Evolutionary conservation across 2,888 invertebrate genomes (phyloP).

Genomic region (Ypsolopha scabrella): DNA sequence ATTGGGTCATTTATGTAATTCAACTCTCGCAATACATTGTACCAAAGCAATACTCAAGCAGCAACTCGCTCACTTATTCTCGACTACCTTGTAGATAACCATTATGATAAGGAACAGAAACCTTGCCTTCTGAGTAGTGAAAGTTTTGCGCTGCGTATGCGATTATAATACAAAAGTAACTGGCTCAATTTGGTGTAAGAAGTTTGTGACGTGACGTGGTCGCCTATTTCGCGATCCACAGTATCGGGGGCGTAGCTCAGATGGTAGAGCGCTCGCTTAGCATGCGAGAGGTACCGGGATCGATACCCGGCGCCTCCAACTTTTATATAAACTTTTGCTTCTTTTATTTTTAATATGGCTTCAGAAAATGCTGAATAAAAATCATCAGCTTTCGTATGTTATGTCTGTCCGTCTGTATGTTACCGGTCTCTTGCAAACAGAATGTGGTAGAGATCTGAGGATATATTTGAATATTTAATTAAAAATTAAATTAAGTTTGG

Average conservation of each 20-base stretch:
- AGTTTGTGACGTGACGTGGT: not conserved
- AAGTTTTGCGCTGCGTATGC: not conserved
- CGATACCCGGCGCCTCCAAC: constrained; percentile 32
- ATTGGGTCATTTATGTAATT: too few relatives aligned
- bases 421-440: too few relatives aligned
- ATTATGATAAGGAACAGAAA: constrained; percentile 10
- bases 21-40: too few relatives aligned
- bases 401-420: too few relatives aligned
- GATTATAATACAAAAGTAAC: not conserved
- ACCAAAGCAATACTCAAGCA: not conserved
- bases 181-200: not conserved
- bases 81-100: constrained; percentile 12
- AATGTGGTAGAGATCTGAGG: too few relatives aligned
- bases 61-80: not conserved
- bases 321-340: not conserved
- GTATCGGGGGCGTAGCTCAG: constrained; percentile 20
- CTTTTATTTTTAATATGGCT: not conserved
- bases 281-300: constrained; percentile 23
- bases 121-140: constrained; percentile 2
- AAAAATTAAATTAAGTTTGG: too few relatives aligned
- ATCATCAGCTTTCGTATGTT: too few relatives aligned
- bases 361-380: too few relatives aligned
- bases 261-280: constrained; percentile 23
- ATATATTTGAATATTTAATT: too few relatives aligned
- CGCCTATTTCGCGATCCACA: not conserved